These are phyloP conservation scores for Leucoraja erinaceus DNA, from an alignment of 2,113 vertebrate species.

Conservation along the genomic window DNA sequence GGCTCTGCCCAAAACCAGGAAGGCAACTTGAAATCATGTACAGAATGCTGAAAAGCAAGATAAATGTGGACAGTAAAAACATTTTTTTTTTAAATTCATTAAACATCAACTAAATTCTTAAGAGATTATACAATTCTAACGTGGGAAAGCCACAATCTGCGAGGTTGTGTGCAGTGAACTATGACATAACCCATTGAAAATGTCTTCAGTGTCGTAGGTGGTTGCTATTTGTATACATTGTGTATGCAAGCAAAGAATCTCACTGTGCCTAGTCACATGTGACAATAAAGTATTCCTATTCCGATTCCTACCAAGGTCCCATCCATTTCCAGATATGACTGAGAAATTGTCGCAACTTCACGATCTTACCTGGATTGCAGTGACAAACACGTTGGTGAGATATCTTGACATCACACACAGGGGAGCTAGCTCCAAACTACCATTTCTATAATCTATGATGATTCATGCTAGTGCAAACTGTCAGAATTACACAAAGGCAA, in stretches of 20 bases:
- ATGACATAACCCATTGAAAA: background rate
- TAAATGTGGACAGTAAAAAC: background rate
- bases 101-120: background rate
- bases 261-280: too few relatives aligned
- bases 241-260: too few relatives aligned
- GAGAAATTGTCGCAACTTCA: background rate
- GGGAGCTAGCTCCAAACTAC: background rate
- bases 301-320: background rate
- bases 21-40: background rate
- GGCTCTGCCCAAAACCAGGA: background rate
- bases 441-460: background rate
- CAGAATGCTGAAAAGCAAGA: background rate
- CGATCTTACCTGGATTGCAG: background rate
- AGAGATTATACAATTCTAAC: background rate
- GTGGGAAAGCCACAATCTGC: too few relatives aligned
- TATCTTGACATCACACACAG: background rate
- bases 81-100: background rate
- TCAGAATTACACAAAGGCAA: background rate
- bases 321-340: background rate
- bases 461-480: background rate
- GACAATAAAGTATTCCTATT: too few relatives aligned
- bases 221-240: too few relatives aligned
- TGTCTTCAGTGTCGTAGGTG: too few relatives aligned
- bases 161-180: background rate
- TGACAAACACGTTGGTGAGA: background rate